These are phyloP conservation scores for Etheostoma cragini DNA, from an alignment of 2,113 vertebrate genomes.

Conservation along the genomic window DNA sequence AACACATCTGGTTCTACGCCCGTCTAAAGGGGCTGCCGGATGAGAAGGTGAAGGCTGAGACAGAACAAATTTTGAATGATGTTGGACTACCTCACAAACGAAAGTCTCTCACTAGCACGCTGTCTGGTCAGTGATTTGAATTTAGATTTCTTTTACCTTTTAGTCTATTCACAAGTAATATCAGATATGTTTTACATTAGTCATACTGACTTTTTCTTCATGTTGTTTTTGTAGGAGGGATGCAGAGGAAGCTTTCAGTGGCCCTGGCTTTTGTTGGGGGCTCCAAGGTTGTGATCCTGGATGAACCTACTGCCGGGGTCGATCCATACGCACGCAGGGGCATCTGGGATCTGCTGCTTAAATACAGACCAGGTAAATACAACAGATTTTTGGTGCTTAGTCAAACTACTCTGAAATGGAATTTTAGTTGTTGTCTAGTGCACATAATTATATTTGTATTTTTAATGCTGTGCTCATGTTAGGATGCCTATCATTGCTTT, in stretches of 20 bases:
- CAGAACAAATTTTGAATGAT: conserved; percentile 94
- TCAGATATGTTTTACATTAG: neutral
- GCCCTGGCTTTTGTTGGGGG: conserved; percentile 98
- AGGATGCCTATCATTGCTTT: too few relatives aligned
- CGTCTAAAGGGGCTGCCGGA: conserved; percentile 93
- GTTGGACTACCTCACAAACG: conserved; percentile 95
- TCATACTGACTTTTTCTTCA: neutral
- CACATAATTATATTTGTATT: too few relatives aligned
- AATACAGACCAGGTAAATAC: conserved; percentile 92
- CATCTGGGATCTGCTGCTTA: conserved; percentile 97
- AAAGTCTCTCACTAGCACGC: conserved; percentile 89
- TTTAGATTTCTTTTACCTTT: neutral
- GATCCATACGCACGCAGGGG: conserved; percentile 97
- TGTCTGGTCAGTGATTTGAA: conserved; percentile 88
- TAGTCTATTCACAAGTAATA: neutral
- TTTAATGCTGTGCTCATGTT: too few relatives aligned
- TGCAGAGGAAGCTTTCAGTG: conserved; percentile 98
- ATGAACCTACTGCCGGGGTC: conserved; percentile 97
- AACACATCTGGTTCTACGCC: conserved; percentile 99
- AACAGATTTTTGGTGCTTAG: neutral
- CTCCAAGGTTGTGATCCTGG: conserved; percentile 97
- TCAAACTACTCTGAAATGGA: too few relatives aligned
- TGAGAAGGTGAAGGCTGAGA: conserved; percentile 92
- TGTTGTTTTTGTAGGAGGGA: conserved; percentile 87
- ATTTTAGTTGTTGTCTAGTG: too few relatives aligned